Evolutionary conservation across 1,140 invertebrate genomes (phyloP), one percentile per base, ranked within the genome.

Genomic region (Eurosta solidaginis): DNA sequence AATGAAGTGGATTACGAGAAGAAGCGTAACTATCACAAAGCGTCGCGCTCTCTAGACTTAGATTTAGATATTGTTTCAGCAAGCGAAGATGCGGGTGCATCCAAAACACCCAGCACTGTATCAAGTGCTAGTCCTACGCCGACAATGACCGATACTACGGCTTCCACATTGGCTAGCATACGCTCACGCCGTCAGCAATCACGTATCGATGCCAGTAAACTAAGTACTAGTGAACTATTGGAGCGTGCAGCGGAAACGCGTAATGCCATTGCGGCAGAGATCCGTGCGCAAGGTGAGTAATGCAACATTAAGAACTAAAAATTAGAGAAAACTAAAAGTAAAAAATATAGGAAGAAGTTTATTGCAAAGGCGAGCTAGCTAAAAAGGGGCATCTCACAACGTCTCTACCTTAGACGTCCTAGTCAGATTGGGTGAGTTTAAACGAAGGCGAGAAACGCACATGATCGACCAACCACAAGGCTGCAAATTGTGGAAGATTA

Each of bases 1-100:
- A 82, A 81, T 25, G 85, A 87, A 22, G 74, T 83, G 76, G 85
- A 87, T 20, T 84, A 81, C 22, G 85, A 87, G 47, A 84, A 83
- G 74, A 86, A 86, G 79, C 79, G 83, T 20, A 85, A 82, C 74
- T 87, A 87, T 49, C 86, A 88, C 73, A 87, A 87, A 78, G 83
- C 86, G 10, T 88, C 86, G 20, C 79, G 85, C 33, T 88, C 86
- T 17, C 79, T 88, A 33, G 86, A 88, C 50, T 77, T 87, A 22
- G 86, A 87, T 77, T 76, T 88, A 74, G 86, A 88, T 77, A 83
- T 85, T n/a, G 84, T 88, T 17, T 79, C 78, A 10, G 73, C 33
- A 10, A 75, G 76, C 22, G 78, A 77, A n/a, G 42, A 45, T 27
- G 44, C 63, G 10, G 40, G 12, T 5, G 14, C 74, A 17, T 47